Conservation (phyloP, 2,797 vertebrate genomes). For the Pampus argenteus region DNA sequence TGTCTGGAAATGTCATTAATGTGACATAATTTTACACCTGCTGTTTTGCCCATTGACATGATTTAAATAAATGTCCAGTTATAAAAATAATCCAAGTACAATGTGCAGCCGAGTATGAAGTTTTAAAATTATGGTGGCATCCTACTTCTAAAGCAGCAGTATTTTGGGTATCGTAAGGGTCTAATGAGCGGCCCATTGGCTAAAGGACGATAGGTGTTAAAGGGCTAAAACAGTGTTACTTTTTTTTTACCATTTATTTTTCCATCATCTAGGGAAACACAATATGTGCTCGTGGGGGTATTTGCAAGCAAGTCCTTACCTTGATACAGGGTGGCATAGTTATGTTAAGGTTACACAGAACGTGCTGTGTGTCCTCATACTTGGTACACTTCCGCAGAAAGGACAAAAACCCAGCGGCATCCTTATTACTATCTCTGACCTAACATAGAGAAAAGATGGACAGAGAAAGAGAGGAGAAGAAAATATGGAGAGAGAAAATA, state of each 20-base stretch:
- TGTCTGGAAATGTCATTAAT: background rate
- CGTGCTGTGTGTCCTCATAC: constrained; percentile 94
- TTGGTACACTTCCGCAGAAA: constrained; percentile 97
- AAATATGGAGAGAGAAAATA: background rate
- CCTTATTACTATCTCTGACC: constrained; percentile 96
- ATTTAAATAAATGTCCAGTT: background rate
- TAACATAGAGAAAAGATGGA: constrained; percentile 68
- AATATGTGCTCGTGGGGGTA: background rate
- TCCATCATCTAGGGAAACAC: constrained; percentile 19
- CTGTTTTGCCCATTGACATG: background rate
- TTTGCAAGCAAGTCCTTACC: constrained; percentile 78
- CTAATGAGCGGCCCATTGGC: background rate
- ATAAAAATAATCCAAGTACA: background rate
- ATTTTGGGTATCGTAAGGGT: background rate
- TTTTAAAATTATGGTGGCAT: background rate
- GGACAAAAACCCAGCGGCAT: constrained; percentile 91
- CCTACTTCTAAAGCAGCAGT: constrained; percentile 5
- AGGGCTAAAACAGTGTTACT: background rate
- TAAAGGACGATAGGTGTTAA: background rate
- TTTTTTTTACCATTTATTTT: background rate
- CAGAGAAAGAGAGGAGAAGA: constrained; percentile 15
- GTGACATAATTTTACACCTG: background rate
- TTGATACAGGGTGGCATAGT: constrained; percentile 95
- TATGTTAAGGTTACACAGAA: constrained; percentile 96
- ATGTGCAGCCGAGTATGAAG: background rate